Base-by-base conservation (phyloP, 2,797 vertebrate species). In the Salmo trutta region DNA sequence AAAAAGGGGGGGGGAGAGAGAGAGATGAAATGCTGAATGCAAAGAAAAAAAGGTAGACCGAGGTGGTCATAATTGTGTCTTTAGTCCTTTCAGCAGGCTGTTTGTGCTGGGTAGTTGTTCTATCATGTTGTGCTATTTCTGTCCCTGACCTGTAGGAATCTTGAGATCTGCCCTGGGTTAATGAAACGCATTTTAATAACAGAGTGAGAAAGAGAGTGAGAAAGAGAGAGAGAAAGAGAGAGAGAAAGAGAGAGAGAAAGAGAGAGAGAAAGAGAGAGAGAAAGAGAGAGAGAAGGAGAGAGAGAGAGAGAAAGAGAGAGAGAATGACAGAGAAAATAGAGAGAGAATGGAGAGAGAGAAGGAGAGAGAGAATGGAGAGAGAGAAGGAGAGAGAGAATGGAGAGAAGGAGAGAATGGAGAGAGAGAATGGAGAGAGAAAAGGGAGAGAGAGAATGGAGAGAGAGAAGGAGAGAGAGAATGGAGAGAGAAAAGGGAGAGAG, bases 401-500 rank as follows among this genome's bases (percentile, higher is more conserved):
- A 73, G 74, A 75, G 52, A 47, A n/a, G n/a, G 47, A 68, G 17
- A 41, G 66, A 36, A 54, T 2, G 4, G 3, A 33, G 31, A 33
- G 31, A 33, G 31, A 4, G 3, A 33, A 33, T 2, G 31, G 31
- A 33, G 31, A 33, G 4, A 33, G 31, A 3, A 3, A 4, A 33
- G 2, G 31, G 31, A 33, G 31, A 31, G 31, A 31, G 31, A 31
- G 3, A n/a, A n/a, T n/a, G 33, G 33, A 6, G 33, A 36, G 33
- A 36, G 36, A 41, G 33, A 6, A 6, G 36, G 36, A 41, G 36
- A 47, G 10, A 47, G 41, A 47, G 2, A 47, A 47, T 36, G 2
- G 62, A 64, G 59, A 64, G 2, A n/a, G 31, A 77, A 78, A 86
- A 76, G 75, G 72, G 33, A 67, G 53, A 74, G n/a, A 71, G 29